phyloP scores from a whole-genome alignment of 2,888 invertebrate species.

The Caenorhabditis panamensis region DNA sequence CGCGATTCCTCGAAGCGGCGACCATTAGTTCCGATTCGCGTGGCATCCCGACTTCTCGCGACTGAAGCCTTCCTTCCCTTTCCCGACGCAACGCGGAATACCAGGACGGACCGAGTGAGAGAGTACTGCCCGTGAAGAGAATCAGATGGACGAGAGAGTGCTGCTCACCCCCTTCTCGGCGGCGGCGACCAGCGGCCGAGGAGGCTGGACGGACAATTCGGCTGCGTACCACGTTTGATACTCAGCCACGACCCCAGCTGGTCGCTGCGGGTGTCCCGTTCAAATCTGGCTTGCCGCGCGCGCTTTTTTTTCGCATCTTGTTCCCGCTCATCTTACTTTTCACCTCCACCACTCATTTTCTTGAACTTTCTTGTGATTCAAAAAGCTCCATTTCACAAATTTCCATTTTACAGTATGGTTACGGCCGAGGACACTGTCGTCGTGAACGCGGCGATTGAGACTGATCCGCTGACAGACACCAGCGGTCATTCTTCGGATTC shows the following conservation, averaged over 20 bases:
- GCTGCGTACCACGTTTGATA: slow-evolving; percentile 70
- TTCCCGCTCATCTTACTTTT: background rate
- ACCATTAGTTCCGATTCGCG: background rate
- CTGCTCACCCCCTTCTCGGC: slow-evolving; percentile 57
- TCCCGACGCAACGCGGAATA: slow-evolving; percentile 52
- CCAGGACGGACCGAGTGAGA: slow-evolving; percentile 46
- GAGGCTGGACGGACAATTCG: slow-evolving; percentile 54
- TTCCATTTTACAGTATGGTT: slow-evolving; percentile 37
- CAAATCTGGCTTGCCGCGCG: slow-evolving; percentile 54
- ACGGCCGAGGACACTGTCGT: slow-evolving; percentile 34
- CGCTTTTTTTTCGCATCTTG: slow-evolving; percentile 34
- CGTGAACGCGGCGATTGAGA: slow-evolving; percentile 9
- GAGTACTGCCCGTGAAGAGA: slow-evolving; percentile 45
- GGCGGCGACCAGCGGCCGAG: slow-evolving; percentile 57
- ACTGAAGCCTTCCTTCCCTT: slow-evolving; percentile 37
- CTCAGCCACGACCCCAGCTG: slow-evolving; percentile 57
- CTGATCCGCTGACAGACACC: slow-evolving; percentile 25
- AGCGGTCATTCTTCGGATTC: slow-evolving; percentile 34
- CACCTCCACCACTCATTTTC: background rate
- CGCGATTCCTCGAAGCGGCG: background rate
- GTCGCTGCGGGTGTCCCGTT: slow-evolving; percentile 39
- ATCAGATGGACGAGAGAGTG: slow-evolving; percentile 28
- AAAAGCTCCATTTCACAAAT: no score
- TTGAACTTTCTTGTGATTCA: background rate
- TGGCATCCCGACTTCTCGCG: slow-evolving; percentile 39